Percentiles rank a stretch among this genome's conserved stretches.
These are phyloP conservation scores for Tetranychus cinnabarinus DNA, from an alignment of 1,140 invertebrate genomes.

Conservation along the genomic window DNA sequence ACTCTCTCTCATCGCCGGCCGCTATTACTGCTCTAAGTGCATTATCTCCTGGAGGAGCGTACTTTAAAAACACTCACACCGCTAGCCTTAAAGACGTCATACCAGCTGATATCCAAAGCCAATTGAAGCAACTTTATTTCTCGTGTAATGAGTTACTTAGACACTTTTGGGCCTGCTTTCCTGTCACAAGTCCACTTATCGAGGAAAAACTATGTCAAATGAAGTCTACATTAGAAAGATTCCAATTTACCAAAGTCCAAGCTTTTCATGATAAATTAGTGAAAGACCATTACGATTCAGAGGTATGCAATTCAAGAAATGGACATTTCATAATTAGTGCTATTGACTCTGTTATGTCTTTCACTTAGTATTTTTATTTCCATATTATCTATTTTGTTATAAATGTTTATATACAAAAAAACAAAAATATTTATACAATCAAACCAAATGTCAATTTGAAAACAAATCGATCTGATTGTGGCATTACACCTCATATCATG, in stretches of 20 bases:
- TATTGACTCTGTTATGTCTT: background rate
- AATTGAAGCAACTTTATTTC: conserved; percentile 55
- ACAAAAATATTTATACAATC: too few relatives aligned
- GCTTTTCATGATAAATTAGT: conserved; percentile 25
- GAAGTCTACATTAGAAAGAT: conserved; percentile 62
- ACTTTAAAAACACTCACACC: conserved; percentile 59
- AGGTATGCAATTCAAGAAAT: conserved; percentile 1
- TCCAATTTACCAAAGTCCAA: conserved; percentile 57
- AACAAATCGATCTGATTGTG: too few relatives aligned
- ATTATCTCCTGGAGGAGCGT: conserved; percentile 65
- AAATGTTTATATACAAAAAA: too few relatives aligned
- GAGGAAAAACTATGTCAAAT: conserved; percentile 56
- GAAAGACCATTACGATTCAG: conserved; percentile 11
- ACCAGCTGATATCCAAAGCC: conserved; percentile 50
- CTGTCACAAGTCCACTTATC: conserved; percentile 45
- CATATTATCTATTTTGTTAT: background rate
- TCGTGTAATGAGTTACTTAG: conserved; percentile 61
- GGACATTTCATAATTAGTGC: background rate
- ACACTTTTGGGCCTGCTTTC: conserved; percentile 86
- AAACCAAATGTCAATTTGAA: too few relatives aligned
- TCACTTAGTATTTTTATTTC: background rate
- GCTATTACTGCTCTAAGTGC: conserved; percentile 62
- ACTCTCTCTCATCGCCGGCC: conserved; percentile 15
- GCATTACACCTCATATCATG: too few relatives aligned
- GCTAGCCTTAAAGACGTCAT: conserved; percentile 54